A percentile compares a stretch with the other conserved stretches of the same genome.
phyloP scores from a whole-genome alignment of 1,140 invertebrate species.

The Tetranychus urticae region DNA sequence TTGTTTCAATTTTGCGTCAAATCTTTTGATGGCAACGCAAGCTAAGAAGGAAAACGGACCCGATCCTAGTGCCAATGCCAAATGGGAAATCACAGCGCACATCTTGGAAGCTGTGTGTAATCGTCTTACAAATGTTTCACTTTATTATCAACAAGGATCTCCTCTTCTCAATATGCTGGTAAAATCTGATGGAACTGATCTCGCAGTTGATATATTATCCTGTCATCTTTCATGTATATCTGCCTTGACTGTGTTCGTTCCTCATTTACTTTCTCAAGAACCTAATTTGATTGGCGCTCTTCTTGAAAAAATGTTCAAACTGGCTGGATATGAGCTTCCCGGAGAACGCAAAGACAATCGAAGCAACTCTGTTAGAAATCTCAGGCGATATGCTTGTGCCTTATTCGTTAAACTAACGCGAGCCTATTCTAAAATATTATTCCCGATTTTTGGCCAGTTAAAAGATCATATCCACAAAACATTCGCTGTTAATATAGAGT shows the following conservation, averaged over 20 bases:
- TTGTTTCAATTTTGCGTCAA: slow-evolving; percentile 1
- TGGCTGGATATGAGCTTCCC: slow-evolving; percentile 41
- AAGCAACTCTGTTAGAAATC: slow-evolving; percentile 49
- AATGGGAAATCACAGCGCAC: slow-evolving; percentile 1
- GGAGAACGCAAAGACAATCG: slow-evolving; percentile 34
- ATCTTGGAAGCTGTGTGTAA: neutral
- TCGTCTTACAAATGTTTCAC: neutral
- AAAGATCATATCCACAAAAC: neutral
- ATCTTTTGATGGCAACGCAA: neutral
- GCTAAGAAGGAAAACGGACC: neutral
- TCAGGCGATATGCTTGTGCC: slow-evolving; percentile 39
- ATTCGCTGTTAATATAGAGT: neutral
- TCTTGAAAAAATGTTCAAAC: slow-evolving; percentile 51
- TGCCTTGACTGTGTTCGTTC: slow-evolving; percentile 63
- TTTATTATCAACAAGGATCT: neutral
- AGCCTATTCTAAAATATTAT: neutral
- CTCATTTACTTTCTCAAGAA: slow-evolving; percentile 36
- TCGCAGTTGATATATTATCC: slow-evolving; percentile 33
- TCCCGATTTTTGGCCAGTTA: neutral
- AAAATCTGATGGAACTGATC: neutral
- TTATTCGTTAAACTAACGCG: neutral
- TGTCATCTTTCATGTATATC: slow-evolving; percentile 64
- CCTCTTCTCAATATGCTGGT: neutral
- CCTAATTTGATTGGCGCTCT: slow-evolving; percentile 47
- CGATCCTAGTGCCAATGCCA: too few relatives aligned